Conservation (phyloP, 2,888 invertebrate species). For the Drosophila affinis region DNA sequence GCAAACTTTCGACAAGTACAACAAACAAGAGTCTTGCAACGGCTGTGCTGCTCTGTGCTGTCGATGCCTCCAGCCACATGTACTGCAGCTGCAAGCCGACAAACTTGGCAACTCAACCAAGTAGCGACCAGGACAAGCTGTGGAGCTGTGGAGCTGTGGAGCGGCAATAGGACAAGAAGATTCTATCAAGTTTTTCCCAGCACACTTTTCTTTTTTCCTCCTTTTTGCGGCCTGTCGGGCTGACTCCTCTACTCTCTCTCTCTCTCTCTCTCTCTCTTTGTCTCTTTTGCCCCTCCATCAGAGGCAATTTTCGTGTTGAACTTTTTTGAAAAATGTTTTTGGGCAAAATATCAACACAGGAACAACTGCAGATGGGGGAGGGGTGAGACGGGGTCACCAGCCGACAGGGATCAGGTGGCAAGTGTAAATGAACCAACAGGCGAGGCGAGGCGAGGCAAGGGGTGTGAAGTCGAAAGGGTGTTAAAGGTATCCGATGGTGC, state of each 20-base stretch:
- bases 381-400: not conserved
- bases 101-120: conserved; percentile 56
- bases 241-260: not conserved
- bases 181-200: conserved; percentile 57
- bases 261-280: not conserved
- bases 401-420: conserved; percentile 44
- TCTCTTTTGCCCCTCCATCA: conserved; percentile 2
- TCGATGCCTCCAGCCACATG: conserved; percentile 63
- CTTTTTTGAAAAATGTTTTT: conserved; percentile 59
- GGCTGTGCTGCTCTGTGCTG: conserved; percentile 62
- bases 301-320: conserved; percentile 47
- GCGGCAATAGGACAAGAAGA: conserved; percentile 33
- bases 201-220: conserved; percentile 21
- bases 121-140: not conserved
- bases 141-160: not conserved
- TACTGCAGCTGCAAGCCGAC: conserved; percentile 63
- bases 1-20: conserved; percentile 42
- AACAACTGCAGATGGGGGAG: conserved; percentile 39
- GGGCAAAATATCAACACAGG: conserved; percentile 56
- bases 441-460: no score
- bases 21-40: conserved; percentile 54
- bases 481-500: conserved; percentile 22
- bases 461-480: not conserved
- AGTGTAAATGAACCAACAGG: conserved; percentile 27
- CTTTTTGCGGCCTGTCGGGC: conserved; percentile 39